phyloP scores from a whole-genome alignment of 35 echinoderm and acorn worm genomes.

The Lytechinus pictus region DNA sequence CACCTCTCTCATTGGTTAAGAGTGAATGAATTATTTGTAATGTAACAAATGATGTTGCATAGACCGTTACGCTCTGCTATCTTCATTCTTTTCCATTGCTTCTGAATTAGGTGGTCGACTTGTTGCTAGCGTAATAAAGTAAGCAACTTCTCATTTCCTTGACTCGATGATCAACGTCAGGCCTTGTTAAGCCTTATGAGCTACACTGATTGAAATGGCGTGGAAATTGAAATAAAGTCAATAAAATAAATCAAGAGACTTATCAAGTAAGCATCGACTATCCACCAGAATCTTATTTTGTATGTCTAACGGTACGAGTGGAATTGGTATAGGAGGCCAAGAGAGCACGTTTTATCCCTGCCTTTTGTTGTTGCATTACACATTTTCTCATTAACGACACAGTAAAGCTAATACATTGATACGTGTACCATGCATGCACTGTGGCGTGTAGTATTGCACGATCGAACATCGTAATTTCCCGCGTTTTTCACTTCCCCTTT shows the following conservation, averaged over 20 bases:
- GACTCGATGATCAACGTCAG: constrained; percentile 24
- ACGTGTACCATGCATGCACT: not conserved
- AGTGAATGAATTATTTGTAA: not conserved
- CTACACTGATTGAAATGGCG: constrained; percentile 1
- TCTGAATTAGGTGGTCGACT: not conserved
- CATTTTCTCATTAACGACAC: not conserved
- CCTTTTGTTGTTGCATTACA: constrained; percentile 10
- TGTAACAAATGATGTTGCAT: not conserved
- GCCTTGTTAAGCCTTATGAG: constrained; percentile 23
- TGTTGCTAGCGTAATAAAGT: constrained; percentile 4
- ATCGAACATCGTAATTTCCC: not conserved
- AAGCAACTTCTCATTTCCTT: constrained; percentile 6
- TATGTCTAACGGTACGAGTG: not conserved
- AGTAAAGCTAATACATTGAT: constrained; percentile 2
- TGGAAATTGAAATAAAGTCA: constrained; percentile 21
- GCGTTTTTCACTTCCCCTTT: not conserved
- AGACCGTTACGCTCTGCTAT: not conserved
- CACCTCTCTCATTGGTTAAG: not conserved
- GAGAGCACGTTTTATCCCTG: constrained; percentile 20
- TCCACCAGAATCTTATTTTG: constrained; percentile 24
- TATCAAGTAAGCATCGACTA: not conserved
- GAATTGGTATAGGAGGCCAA: not conserved
- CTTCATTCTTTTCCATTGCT: not conserved
- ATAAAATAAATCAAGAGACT: constrained; percentile 28
- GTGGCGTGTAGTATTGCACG: not conserved